Base-by-base conservation (phyloP, 2,888 invertebrate genomes). In the Steinernema scapterisci region DNA sequence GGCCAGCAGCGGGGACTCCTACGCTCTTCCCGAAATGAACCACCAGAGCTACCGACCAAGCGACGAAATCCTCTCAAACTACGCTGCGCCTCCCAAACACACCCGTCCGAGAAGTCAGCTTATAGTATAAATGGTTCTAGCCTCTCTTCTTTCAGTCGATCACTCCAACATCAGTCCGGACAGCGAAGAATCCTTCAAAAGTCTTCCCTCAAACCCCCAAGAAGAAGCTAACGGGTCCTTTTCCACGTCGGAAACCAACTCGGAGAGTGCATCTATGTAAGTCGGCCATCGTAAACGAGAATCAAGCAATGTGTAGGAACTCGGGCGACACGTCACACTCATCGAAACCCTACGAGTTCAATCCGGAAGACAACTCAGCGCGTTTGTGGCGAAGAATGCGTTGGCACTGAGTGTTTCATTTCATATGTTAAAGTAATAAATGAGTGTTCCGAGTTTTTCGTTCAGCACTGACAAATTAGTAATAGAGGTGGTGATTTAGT, bases 41-140 rank as follows among this genome's bases (percentile, higher is more conserved):
- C 5, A n/a, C 63, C 38, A 25, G 9, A 63, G 16, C 31, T 63
- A 21, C 21, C 63, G 63, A 31, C 63, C 63, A 31, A 63, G 63
- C 31, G 63, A 63, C 63, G 63, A 63, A 31, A 63, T 63, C 63
- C 63, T 63, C 3, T 23, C 63, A 11, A 27, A 27, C 11, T 63
- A 63, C 63, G 63, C 63, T 1, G 54, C 63, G 9, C 63, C 63
- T 31, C 63, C 63, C 1, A 27, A 63, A 63, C 25, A 63, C 63
- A 63, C 63, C 13, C 63, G 63, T 63, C 63, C 63, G 63, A 21
- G 63, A 63, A 63, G 63, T 63, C 25, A 63, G 63, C 21, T 16
- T 7, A 27, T 16, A 31, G 63, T n/a, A 16, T 31, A 31, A 63
- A 63, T 25, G 63, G 63, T 63, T 31, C n/a, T 38, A 63, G 16